Evolutionary conservation across 2,888 invertebrate genomes (phyloP).

Genomic region (Drosophila flavopinicola): DNA sequence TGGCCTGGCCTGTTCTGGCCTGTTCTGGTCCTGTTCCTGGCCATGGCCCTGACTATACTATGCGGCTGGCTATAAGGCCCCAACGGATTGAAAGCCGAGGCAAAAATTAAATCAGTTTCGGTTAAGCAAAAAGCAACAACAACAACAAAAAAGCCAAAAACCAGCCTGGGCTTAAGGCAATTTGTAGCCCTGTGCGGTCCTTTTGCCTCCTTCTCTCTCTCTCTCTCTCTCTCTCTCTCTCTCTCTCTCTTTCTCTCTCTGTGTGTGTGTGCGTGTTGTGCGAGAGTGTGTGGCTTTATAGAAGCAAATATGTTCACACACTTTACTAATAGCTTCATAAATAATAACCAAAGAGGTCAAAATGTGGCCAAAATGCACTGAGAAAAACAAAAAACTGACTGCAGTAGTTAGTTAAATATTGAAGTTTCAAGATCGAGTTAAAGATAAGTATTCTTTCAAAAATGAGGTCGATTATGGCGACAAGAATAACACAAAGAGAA

Average conservation of each 20-base stretch:
- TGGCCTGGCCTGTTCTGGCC: constrained; percentile 35
- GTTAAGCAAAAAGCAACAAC: constrained; percentile 62
- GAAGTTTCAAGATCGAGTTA: no score
- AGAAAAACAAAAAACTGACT: constrained; percentile 27
- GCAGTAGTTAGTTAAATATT: background rate
- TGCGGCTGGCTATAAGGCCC: constrained; percentile 18
- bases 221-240: constrained; percentile 16
- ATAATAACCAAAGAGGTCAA: constrained; percentile 82
- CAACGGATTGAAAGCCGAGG: constrained; percentile 62
- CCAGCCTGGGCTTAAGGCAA: constrained; percentile 70
- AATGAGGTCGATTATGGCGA: no score
- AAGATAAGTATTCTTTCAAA: no score
- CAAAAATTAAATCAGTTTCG: constrained; percentile 77
- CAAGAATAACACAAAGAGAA: no score
- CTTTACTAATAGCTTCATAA: constrained; percentile 83
- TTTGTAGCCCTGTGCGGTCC: constrained; percentile 80
- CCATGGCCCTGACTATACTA: constrained; percentile 21
- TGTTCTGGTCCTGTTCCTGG: no score
- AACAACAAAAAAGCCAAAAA: constrained; percentile 35
- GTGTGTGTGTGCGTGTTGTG: constrained; percentile 9
- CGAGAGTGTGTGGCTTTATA: constrained; percentile 46
- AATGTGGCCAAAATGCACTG: constrained; percentile 53
- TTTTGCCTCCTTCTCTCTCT: constrained; percentile 38
- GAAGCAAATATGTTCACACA: constrained; percentile 77
- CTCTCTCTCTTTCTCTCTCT: constrained; percentile 15